Evolutionary conservation across 2,888 invertebrate genomes (phyloP), one percentile per base, ranked within the genome.

Genomic region (Ectemnius continuus): DNA sequence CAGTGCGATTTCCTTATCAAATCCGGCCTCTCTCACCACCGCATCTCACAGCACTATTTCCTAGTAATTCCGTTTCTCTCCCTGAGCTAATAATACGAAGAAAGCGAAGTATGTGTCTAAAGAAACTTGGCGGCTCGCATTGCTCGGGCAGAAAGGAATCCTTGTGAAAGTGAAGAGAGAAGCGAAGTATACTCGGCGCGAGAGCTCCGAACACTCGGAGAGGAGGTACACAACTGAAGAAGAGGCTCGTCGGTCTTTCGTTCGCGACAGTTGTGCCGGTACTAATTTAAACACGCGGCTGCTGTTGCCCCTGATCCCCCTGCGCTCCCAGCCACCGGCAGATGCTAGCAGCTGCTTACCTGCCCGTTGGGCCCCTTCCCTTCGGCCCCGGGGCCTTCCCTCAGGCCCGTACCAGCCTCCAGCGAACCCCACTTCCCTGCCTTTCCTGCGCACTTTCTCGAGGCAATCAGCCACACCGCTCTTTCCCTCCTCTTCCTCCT

Each of bases 231-330:
- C 5, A 2, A 46, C 45, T 57, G 18, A 23, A 59, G 71, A 79
- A 75, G 78, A 75, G 56, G 66, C 73, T 68, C 67, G 73, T 45
- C 72, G 86, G 85, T 88, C 90, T 87, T 91, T 85, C 87, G 77
- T 86, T 86, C 80, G 85, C 89, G 89, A 87, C 88, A 88, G 90
- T 91, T 90, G 89, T 83, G 89, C 87, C 89, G 88, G 88, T 88
- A 91, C 91, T 91, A 89, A 90, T 90, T 89, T 85, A 83, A 87
- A 84, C 87, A 86, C 84, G 85, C 84, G 79, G 84, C 80, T 76
- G 81, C 80, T 75, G 81, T 73, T 80, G 79, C 78, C 81, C 80
- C 82, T 82, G 81, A 36, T 36, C 36, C 36, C 23, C 23, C 23
- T 23, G 23, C 23, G 2, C 20, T 1, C 23, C 3, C 23, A 23